These are phyloP conservation scores for Galerucella pusilla DNA, from an alignment of 2,888 invertebrate genomes.

Conservation along the genomic window DNA sequence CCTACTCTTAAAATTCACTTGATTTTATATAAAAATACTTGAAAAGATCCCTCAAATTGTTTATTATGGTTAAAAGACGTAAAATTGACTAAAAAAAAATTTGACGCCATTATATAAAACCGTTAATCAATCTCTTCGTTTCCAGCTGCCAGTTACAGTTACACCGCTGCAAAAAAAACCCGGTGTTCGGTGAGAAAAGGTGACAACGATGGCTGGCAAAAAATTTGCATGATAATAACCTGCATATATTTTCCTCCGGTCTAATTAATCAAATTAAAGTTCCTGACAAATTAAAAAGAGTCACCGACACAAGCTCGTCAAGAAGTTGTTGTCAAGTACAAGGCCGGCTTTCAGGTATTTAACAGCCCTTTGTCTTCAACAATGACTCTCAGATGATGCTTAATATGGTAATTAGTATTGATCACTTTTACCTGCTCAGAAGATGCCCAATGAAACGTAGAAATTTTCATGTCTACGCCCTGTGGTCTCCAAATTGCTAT, in stretches of 20 bases:
- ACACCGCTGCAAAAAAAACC: slow-evolving; percentile 19
- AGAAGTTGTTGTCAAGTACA: slow-evolving; percentile 39
- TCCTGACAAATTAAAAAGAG: slow-evolving; percentile 46
- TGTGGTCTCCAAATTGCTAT: too few relatives aligned
- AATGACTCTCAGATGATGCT: neutral
- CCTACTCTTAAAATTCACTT: too few relatives aligned
- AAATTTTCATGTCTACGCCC: too few relatives aligned
- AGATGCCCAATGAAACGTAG: neutral
- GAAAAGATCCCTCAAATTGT: neutral
- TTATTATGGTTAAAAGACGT: neutral
- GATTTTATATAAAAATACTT: too few relatives aligned
- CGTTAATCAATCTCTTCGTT: slow-evolving; percentile 26
- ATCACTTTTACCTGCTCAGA: neutral
- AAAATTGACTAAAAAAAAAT: neutral
- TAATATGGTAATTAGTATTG: neutral
- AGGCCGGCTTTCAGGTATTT: neutral
- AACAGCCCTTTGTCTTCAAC: neutral
- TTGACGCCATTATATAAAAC: slow-evolving; percentile 14
- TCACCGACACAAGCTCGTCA: slow-evolving; percentile 42
- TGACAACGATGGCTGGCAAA: slow-evolving; percentile 28
- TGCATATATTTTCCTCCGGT: slow-evolving; percentile 37
- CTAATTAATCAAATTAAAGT: slow-evolving; percentile 49
- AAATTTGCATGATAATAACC: slow-evolving; percentile 46
- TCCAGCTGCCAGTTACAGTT: slow-evolving; percentile 32
- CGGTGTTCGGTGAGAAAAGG: slow-evolving; percentile 29